Conservation (phyloP, 2,113 vertebrate genomes). For the Perca fluviatilis region DNA sequence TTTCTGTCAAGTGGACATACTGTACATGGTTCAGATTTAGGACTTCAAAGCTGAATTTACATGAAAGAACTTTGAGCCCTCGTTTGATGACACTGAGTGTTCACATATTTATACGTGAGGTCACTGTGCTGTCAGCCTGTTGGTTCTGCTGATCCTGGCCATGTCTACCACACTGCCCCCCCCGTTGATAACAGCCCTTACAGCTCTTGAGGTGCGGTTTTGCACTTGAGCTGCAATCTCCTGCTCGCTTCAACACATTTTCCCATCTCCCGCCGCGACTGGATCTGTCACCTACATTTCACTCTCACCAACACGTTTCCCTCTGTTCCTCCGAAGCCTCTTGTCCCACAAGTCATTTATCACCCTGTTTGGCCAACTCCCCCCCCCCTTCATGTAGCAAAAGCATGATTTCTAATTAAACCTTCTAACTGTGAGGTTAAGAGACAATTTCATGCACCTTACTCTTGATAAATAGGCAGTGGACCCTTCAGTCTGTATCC, state of each 20-base stretch:
- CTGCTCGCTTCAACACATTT: constrained; percentile 26
- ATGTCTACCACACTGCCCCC: constrained; percentile 24
- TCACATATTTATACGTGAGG: constrained; percentile 29
- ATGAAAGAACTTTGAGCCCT: background rate
- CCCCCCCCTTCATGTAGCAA: constrained; percentile 64
- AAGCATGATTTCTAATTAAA: constrained; percentile 87
- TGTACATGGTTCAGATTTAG: background rate
- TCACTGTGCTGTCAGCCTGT: constrained; percentile 29
- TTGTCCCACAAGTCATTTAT: constrained; percentile 82
- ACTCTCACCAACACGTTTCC: constrained; percentile 46
- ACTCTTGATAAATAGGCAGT: constrained; percentile 84
- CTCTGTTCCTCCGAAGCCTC: constrained; percentile 45
- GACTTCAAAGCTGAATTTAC: constrained; percentile 2
- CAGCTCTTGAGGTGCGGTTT: constrained; percentile 55
- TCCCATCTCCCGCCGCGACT: constrained; percentile 57
- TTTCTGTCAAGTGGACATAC: background rate
- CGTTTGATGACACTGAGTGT: constrained; percentile 5
- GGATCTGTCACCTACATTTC: constrained; percentile 74
- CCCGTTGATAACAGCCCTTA: constrained; percentile 48
- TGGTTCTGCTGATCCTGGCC: constrained; percentile 14
- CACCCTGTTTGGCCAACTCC: constrained; percentile 75
- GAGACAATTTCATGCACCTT: constrained; percentile 87
- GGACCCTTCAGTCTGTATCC: constrained; percentile 54
- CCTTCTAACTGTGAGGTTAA: constrained; percentile 86
- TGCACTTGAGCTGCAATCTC: constrained; percentile 65